Percentiles rank a stretch among this genome's conserved stretches.
Evolutionary conservation across 2,797 vertebrate genomes (phyloP).

Genomic region (Sparidentex hasta): DNA sequence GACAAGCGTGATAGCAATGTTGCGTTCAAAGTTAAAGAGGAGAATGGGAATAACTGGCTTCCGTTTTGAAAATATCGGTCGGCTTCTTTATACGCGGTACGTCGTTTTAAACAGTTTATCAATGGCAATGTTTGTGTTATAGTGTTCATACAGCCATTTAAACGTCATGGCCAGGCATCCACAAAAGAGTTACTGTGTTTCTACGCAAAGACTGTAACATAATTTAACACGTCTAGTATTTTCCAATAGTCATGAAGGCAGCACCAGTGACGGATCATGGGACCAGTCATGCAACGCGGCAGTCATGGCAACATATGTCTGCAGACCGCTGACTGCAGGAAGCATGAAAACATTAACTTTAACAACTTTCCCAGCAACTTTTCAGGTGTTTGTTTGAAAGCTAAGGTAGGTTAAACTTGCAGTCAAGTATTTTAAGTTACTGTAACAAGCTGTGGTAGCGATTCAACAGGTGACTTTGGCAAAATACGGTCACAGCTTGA

Average conservation of each 20-base stretch:
- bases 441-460: accelerated
- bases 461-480: background rate
- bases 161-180: accelerated
- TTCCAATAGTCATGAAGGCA: background rate
- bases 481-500: background rate
- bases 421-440: too few relatives aligned
- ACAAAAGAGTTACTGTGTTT: background rate
- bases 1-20: constrained; percentile 14
- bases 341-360: background rate
- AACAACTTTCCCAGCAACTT: constrained; percentile 10
- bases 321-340: background rate
- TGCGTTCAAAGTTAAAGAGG: accelerated
- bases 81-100: background rate
- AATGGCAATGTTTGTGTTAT: accelerated
- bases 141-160: accelerated
- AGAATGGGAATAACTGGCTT: accelerated
- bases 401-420: background rate
- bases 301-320: constrained; percentile 66
- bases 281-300: constrained; percentile 7
- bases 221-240: accelerated
- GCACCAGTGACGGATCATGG: constrained; percentile 23
- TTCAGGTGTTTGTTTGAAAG: background rate
- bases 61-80: accelerated
- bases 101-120: background rate
- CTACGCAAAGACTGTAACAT: accelerated